Evolutionary conservation across 1,140 invertebrate genomes (phyloP), one percentile per base, ranked within the genome.

Genomic region (Zaprionus vittiger): DNA sequence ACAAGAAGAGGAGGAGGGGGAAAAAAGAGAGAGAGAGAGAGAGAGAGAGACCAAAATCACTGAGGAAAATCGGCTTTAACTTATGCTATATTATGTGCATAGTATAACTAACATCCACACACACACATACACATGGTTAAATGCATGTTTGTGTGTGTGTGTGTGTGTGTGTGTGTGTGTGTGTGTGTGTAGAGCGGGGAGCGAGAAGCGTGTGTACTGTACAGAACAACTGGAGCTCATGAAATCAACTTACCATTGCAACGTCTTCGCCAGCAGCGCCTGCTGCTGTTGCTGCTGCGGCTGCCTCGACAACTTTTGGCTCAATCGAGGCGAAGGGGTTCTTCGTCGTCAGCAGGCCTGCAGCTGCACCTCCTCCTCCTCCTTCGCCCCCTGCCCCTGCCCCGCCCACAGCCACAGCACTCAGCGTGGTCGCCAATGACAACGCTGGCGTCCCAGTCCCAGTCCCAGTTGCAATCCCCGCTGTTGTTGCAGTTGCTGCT

Each of bases 171-270:
- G 34, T 72, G 56, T 6, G 26, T 26, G 5, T 31, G 7, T 72
- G 52, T 57, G 47, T 47, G 34, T 72, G 56, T 59, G 37, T 41
- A 65, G 66, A 72, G 62, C 74, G 49, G 63, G 28, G 31, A 34
- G 56, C 65, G n/a, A 47, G 61, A 66, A 73, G 63, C 65, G 47
- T 67, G 47, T 67, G 78, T 60, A 61, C 57, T 64, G 60, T 60
- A 76, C 31, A 44, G 15, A 31, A 47, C 74, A 75, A 70, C 71
- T 69, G 65, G 41, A 49, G 41, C 60, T 28, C 38, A 17, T 41
- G 63, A 75, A 83, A 81, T 83, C 70, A 83, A 90, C 85, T 90
- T 81, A 90, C 85, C 85, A 89, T 79, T 81, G 85, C 76, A 79
- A 66, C 81, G 68, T 85, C 85, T 73, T 90, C 81, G 55, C 47